Conservation (phyloP, 1,140 invertebrate genomes). For the Drosophila bocqueti region DNA sequence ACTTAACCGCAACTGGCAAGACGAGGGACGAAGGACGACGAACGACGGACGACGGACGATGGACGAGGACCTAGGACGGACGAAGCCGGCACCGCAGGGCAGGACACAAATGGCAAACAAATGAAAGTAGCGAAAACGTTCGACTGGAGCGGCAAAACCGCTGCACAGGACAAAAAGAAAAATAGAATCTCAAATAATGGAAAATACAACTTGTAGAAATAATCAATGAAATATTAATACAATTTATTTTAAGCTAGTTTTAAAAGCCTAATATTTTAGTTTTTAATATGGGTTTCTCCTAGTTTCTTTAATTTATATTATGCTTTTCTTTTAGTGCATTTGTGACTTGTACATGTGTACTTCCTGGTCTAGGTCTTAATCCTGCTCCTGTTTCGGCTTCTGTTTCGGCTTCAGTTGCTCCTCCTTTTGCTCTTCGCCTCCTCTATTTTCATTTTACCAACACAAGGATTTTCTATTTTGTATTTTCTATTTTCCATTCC, state of each 20-base stretch:
- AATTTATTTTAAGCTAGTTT: background rate
- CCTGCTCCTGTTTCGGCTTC: constrained; percentile 1
- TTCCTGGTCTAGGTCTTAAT: constrained; percentile 21
- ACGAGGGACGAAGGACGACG: background rate
- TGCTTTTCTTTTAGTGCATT: constrained; percentile 5
- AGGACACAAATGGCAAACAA: constrained; percentile 80
- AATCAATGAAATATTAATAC: background rate
- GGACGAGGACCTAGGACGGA: background rate
- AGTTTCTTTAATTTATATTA: background rate
- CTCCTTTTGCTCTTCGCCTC: background rate
- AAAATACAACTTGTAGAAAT: background rate
- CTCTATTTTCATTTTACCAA: constrained; percentile 13
- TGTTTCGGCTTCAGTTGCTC: constrained; percentile 4
- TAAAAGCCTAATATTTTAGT: background rate
- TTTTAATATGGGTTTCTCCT: background rate
- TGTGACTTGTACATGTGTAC: constrained; percentile 53
- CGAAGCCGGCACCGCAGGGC: constrained; percentile 62
- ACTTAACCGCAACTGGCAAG: constrained; percentile 74
- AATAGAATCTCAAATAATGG: background rate
- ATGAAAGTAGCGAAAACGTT: constrained; percentile 81
- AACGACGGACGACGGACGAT: background rate
- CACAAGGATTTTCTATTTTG: constrained; percentile 10
- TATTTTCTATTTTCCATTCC: background rate
- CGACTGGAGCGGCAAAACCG: constrained; percentile 37
- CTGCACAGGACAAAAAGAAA: constrained; percentile 3